phyloP scores from a whole-genome alignment of 2,888 invertebrate species.

The Habroteleia sp. region DNA sequence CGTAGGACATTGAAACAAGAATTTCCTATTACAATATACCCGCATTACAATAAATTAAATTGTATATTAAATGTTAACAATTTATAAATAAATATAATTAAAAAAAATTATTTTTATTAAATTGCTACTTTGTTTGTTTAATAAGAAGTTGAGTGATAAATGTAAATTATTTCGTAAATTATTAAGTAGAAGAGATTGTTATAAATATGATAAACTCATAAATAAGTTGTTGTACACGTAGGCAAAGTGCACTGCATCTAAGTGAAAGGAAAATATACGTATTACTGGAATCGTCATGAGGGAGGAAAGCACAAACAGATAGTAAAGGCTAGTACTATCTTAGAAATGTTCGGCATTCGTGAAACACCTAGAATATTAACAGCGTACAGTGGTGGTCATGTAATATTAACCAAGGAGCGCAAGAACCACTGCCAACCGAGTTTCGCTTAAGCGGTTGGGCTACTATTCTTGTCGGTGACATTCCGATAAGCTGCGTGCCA shows the following conservation, averaged over 20 bases:
- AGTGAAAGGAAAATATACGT: slow-evolving; percentile 63
- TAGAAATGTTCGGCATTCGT: slow-evolving; percentile 56
- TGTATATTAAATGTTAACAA: no score
- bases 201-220: slow-evolving; percentile 26
- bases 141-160: no score
- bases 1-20: no score
- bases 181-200: slow-evolving; percentile 18
- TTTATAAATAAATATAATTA: no score
- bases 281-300: slow-evolving; percentile 51
- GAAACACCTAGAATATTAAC: slow-evolving; percentile 64
- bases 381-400: slow-evolving; percentile 59
- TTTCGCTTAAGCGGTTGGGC: slow-evolving; percentile 68
- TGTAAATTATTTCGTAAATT: no score
- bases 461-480: slow-evolving; percentile 78
- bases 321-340: slow-evolving; percentile 49
- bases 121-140: no score
- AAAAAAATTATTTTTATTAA: no score
- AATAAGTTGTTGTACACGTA: slow-evolving; percentile 2
- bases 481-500: slow-evolving; percentile 79
- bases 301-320: slow-evolving; percentile 55
- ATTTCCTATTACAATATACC: no score
- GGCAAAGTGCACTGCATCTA: slow-evolving; percentile 36
- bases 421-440: slow-evolving; percentile 72
- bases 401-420: slow-evolving; percentile 49
- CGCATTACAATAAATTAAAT: no score